Evolutionary conservation across 2,113 vertebrate species (phyloP).

Genomic region (Channa maculata): DNA sequence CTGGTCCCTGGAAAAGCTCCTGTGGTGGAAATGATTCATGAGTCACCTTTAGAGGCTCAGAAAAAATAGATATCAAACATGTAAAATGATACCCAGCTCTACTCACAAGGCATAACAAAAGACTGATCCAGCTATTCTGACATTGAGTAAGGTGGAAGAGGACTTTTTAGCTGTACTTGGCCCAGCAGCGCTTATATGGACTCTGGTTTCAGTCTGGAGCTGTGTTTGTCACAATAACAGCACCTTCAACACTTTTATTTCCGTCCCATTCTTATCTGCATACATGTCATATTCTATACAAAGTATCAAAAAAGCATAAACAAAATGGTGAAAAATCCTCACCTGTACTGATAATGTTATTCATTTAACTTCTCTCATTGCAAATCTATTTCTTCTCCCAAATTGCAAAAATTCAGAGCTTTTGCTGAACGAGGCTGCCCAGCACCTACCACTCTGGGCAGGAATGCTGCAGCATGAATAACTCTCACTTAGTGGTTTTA

Average conservation of each 20-base stretch:
- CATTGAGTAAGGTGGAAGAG: conserved; percentile 3
- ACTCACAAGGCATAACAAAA: neutral
- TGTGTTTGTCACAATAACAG: conserved; percentile 60
- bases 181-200: neutral
- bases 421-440: conserved; percentile 16
- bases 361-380: conserved; percentile 54
- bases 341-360: conserved; percentile 74
- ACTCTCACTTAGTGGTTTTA: conserved; percentile 66
- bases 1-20: no score
- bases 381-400: conserved; percentile 47
- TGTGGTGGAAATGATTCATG: no score
- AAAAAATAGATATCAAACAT: neutral
- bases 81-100: neutral
- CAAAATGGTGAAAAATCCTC: conserved; percentile 79
- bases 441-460: conserved; percentile 63
- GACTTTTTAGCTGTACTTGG: neutral
- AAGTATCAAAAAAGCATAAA: conserved; percentile 78
- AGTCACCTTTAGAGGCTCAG: neutral
- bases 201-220: conserved; percentile 69
- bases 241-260: conserved; percentile 40
- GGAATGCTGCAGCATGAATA: conserved; percentile 82
- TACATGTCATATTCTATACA: conserved; percentile 75
- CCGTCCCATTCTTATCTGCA: conserved; percentile 59
- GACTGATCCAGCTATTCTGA: conserved; percentile 12
- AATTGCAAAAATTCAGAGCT: conserved; percentile 62